A percentile compares a stretch with the other conserved stretches of the same genome.
These are phyloP conservation scores for Prorops nasuta DNA, from an alignment of 1,140 invertebrate species.

Conservation along the genomic window DNA sequence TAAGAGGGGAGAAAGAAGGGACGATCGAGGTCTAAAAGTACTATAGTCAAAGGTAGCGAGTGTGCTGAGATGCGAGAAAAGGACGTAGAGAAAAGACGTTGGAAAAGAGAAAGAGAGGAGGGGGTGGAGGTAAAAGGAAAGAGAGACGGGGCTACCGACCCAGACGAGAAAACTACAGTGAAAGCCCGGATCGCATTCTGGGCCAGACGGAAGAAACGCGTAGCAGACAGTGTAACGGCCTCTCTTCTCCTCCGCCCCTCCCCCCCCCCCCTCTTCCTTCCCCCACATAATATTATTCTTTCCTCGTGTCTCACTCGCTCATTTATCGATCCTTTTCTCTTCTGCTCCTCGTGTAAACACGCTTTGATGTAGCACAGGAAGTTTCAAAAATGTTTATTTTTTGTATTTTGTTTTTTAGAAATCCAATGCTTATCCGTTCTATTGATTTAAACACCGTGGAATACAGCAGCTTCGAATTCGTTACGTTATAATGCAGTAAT, in stretches of 20 bases:
- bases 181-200: constrained; percentile 40
- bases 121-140: constrained; percentile 7
- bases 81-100: no score
- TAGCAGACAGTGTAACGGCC: constrained; percentile 35
- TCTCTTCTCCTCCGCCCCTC: constrained; percentile 9
- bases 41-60: not conserved
- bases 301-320: not conserved
- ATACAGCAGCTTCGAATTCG: no score
- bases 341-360: not conserved
- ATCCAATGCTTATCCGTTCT: no score
- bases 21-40: not conserved
- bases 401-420: no score
- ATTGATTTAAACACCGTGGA: no score
- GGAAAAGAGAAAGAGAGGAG: constrained; percentile 5
- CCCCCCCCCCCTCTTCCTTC: constrained; percentile 1
- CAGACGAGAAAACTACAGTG: constrained; percentile 42
- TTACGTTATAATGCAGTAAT: no score
- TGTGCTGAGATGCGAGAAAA: no score
- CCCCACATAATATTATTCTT: constrained; percentile 2
- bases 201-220: constrained; percentile 41
- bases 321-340: not conserved
- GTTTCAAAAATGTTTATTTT: no score
- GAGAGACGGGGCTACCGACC: constrained; percentile 26
- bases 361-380: no score
- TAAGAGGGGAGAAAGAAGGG: not conserved